Evolutionary conservation across 1,140 invertebrate genomes (phyloP), one percentile per base, ranked within the genome.

Genomic region (Camponotus floridanus): DNA sequence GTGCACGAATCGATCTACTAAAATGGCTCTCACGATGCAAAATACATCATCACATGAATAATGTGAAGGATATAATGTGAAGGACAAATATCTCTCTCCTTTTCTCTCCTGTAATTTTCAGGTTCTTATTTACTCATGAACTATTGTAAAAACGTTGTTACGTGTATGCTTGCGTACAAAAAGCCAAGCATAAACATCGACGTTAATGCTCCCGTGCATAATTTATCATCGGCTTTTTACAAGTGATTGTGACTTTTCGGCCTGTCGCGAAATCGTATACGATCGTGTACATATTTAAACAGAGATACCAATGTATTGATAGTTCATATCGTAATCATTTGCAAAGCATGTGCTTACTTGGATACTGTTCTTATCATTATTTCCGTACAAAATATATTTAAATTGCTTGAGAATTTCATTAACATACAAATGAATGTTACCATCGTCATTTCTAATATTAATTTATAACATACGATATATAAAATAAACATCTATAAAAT

Each of bases 21-120:
- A 85, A 85, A 85, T 67, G 59, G 70, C 61, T 78, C 33, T 78
- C 26, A 45, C 73, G 39, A 67, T 57, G 21, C 79, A 39, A 83
- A 85, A 67, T 78, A 85, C 33, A 78, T 85, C 81, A 85, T 85
- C 51, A 45, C 33, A 78, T 85, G 73, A 85, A 85, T 85, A 85
- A 85, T 85, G 26, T 26, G 26, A 85, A 85, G 3, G 8, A 55
- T 42, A 45, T 51, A 7, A 18, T 31, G 26, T 26, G 26, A 26
- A 26, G 26, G 26, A 26, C 26, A 36, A 71, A 18, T 71, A 1
- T 42, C 33, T 67, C 45, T 55, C 7, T 67, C 26, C 9, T 57
- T 15, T 33, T 33, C n/a, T 33, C 42, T 15, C 39, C 11, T 13
- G 51, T 73, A 81, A 81, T 73, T 59, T 13, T 1, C 51, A 45